phyloP scores from a whole-genome alignment of 1,140 invertebrate species.

The Drosophila ogumai region DNA sequence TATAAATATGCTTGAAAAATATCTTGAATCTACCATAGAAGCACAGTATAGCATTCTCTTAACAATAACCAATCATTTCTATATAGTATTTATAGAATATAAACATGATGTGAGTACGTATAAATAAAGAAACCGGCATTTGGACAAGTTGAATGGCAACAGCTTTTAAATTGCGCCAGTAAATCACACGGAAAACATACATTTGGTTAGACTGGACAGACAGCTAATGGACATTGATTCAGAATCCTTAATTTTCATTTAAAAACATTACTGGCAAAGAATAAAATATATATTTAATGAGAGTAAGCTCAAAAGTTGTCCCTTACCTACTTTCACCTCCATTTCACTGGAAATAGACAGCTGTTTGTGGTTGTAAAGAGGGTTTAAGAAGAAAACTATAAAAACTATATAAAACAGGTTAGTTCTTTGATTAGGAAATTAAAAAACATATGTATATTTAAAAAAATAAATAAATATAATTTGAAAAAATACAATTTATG shows the following conservation, averaged over 20 bases:
- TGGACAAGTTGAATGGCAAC: constrained; percentile 9
- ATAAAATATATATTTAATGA: neutral
- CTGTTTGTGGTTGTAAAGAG: too few species aligned
- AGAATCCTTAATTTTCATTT: neutral
- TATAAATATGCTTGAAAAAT: neutral
- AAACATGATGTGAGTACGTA: constrained; percentile 1
- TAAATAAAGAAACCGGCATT: constrained; percentile 11
- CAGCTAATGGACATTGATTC: neutral
- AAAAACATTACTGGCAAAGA: neutral
- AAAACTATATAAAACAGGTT: too few species aligned
- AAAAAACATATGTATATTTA: too few species aligned
- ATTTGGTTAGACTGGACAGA: neutral
- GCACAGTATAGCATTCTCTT: neutral
- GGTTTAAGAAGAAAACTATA: too few species aligned
- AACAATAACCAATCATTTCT: neutral
- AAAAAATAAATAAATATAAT: too few species aligned
- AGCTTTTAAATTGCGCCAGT: constrained; percentile 6
- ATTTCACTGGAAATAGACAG: too few species aligned
- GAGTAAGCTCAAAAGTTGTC: neutral
- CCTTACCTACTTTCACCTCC: neutral
- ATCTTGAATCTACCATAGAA: neutral
- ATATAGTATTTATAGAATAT: neutral
- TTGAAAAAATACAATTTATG: too few species aligned
- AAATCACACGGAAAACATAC: neutral
- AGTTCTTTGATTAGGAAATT: too few species aligned